Percentiles rank a stretch among this genome's conserved stretches.
Conservation (phyloP, 1,140 invertebrate species). For the Drosophila aff. region DNA sequence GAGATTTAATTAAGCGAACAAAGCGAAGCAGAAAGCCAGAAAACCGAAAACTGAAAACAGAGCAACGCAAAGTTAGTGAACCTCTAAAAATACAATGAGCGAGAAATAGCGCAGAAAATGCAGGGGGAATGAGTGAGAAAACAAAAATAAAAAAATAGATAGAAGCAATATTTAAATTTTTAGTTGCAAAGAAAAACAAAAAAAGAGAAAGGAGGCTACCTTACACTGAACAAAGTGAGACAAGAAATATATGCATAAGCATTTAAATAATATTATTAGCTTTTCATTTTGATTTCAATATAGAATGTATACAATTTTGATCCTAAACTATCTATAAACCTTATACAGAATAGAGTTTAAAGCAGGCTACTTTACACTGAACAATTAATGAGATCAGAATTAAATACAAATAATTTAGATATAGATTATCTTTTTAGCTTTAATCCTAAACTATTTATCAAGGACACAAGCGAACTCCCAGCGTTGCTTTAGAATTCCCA, state of each 20-base stretch:
- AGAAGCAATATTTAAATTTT: slow-evolving; percentile 29
- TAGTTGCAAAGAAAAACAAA: slow-evolving; percentile 4
- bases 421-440: no score
- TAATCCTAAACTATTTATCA: no score
- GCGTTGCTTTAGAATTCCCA: neutral
- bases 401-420: no score
- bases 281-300: neutral
- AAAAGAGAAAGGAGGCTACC: slow-evolving; percentile 41
- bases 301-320: neutral
- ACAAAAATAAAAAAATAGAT: slow-evolving; percentile 1
- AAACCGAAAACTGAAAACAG: slow-evolving; percentile 14
- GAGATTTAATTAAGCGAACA: slow-evolving; percentile 80
- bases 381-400: no score
- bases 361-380: no score
- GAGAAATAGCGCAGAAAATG: slow-evolving; percentile 44
- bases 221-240: slow-evolving; percentile 3
- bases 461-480: no score
- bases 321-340: neutral
- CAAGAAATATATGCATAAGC: neutral
- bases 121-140: slow-evolving; percentile 22
- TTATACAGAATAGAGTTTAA: no score
- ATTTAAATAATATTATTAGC: no score
- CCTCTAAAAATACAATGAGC: slow-evolving; percentile 56
- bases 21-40: slow-evolving; percentile 41
- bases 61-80: slow-evolving; percentile 49